A percentile compares a stretch with the other conserved stretches of the same genome.
These are phyloP conservation scores for Trilocha varians DNA, from an alignment of 2,888 invertebrate species.

Conservation along the genomic window DNA sequence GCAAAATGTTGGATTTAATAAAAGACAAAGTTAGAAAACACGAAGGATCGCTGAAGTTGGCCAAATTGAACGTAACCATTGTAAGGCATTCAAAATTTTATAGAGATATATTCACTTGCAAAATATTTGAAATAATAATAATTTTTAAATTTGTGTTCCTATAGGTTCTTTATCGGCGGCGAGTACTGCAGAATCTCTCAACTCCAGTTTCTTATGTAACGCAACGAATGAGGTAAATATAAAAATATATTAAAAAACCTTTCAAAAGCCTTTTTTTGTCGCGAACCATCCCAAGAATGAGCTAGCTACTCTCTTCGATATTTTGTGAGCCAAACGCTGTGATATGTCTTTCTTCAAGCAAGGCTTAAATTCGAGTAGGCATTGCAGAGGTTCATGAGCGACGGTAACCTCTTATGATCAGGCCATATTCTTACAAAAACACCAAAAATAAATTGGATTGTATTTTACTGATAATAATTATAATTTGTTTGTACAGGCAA, in stretches of 20 bases:
- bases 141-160: background rate
- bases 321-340: no score
- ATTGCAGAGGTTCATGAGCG: no score
- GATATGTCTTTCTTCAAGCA: no score
- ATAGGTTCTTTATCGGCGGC: constrained; percentile 85
- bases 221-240: constrained; percentile 81
- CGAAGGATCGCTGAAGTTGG: constrained; percentile 31
- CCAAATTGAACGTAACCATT: constrained; percentile 36
- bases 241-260: background rate
- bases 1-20: constrained; percentile 30
- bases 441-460: background rate
- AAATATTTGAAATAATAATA: background rate
- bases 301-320: no score
- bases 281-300: no score
- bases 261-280: no score
- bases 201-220: constrained; percentile 89
- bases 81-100: constrained; percentile 19
- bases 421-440: no score
- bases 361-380: no score
- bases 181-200: constrained; percentile 89
- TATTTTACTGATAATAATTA: background rate
- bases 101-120: background rate
- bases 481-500: constrained; percentile 67
- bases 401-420: no score
- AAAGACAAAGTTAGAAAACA: constrained; percentile 34